These are phyloP conservation scores for Dione vanillae DNA, from an alignment of 2,888 invertebrate species.

Conservation along the genomic window DNA sequence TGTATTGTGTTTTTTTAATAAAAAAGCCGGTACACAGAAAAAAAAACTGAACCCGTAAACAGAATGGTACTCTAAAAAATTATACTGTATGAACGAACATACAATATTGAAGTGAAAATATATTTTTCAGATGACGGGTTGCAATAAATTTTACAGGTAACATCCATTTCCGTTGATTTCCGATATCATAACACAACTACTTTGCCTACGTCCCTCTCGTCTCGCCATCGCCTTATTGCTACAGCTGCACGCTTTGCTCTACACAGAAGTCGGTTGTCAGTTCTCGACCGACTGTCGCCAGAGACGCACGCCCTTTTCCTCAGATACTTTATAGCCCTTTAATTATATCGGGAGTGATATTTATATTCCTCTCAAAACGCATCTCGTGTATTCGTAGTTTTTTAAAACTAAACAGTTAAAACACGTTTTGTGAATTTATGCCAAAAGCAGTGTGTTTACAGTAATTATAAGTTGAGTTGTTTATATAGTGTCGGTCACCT, in stretches of 20 bases:
- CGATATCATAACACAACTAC: slow-evolving; percentile 18
- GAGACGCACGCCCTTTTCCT: slow-evolving; percentile 71
- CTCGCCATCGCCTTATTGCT: slow-evolving; percentile 25
- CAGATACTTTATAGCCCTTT: slow-evolving; percentile 62
- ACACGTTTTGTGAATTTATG: slow-evolving; percentile 62
- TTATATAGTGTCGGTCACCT: slow-evolving; percentile 69
- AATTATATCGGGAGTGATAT: slow-evolving; percentile 64
- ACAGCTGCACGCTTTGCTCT: slow-evolving; percentile 9
- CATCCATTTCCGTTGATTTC: slow-evolving; percentile 18
- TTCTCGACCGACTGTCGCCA: slow-evolving; percentile 64
- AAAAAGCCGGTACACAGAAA: too few relatives aligned
- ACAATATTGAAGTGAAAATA: neutral
- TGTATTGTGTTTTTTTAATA: too few relatives aligned
- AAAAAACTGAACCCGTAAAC: too few relatives aligned
- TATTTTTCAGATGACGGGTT: neutral
- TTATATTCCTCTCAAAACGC: slow-evolving; percentile 72
- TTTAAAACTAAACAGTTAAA: slow-evolving; percentile 50
- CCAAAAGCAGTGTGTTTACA: slow-evolving; percentile 63
- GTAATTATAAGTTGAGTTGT: slow-evolving; percentile 70
- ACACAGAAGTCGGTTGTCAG: slow-evolving; percentile 53
- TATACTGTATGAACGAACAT: neutral
- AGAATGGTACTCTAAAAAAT: neutral
- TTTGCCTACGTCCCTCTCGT: slow-evolving; percentile 11
- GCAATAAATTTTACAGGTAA: slow-evolving; percentile 25
- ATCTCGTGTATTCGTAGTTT: slow-evolving; percentile 57